A percentile compares a stretch with the other conserved stretches of the same genome.
These are phyloP conservation scores for Chaetogeoica ovagalla DNA, from an alignment of 2,888 invertebrate genomes.

Conservation along the genomic window DNA sequence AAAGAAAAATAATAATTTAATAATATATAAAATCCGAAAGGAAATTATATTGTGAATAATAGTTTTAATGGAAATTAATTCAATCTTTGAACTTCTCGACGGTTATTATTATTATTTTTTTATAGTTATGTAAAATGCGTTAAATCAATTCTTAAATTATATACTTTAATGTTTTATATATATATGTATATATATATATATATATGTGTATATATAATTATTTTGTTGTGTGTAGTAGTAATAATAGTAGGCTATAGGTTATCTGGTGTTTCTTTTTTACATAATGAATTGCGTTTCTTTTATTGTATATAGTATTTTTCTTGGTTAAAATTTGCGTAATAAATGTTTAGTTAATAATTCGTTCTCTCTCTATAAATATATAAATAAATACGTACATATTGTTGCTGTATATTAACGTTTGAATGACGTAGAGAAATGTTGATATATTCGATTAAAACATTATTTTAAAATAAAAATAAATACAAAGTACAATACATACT, in stretches of 20 bases:
- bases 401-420: neutral
- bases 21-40: too few species aligned
- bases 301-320: constrained; percentile 6
- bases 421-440: constrained; percentile 25
- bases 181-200: too few species aligned
- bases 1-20: too few species aligned
- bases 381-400: neutral
- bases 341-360: neutral
- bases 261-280: neutral
- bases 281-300: neutral
- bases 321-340: constrained; percentile 8
- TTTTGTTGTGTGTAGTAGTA: constrained; percentile 12
- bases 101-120: neutral
- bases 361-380: neutral
- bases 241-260: constrained; percentile 30
- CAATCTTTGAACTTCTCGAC: neutral
- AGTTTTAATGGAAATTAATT: too few species aligned
- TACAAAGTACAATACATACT: neutral
- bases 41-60: too few species aligned
- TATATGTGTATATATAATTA: neutral
- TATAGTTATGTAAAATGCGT: neutral
- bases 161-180: neutral
- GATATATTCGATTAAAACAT: neutral
- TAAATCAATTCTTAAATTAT: neutral
- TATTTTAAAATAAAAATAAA: neutral